These are phyloP conservation scores for Nesidiocoris tenuis DNA, from an alignment of 2,888 invertebrate species.

Conservation along the genomic window DNA sequence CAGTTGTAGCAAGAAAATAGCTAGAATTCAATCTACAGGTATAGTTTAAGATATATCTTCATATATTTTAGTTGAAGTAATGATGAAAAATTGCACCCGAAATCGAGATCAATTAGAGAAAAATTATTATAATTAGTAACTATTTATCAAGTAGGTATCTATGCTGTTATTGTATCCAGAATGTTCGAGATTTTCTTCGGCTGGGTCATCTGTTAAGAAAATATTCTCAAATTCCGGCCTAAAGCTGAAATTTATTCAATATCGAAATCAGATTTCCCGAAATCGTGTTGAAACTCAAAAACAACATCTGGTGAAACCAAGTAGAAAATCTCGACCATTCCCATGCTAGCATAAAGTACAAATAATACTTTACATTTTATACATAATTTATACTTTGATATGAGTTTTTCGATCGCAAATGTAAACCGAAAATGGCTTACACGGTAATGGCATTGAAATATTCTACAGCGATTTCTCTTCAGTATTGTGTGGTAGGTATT, in stretches of 20 bases:
- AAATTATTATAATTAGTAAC: neutral
- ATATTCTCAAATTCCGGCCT: no score
- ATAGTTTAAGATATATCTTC: no score
- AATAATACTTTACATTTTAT: conserved; percentile 8
- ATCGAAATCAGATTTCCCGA: no score
- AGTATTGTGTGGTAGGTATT: neutral
- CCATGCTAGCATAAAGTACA: neutral
- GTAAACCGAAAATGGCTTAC: conserved; percentile 8
- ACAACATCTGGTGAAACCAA: no score
- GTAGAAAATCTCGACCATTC: neutral
- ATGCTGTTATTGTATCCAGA: neutral
- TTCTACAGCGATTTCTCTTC: neutral
- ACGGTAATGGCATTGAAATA: conserved; percentile 22
- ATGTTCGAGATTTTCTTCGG: conserved; percentile 1
- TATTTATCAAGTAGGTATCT: neutral
- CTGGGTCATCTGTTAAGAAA: neutral
- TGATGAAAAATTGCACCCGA: conserved; percentile 20
- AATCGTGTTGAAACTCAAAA: no score
- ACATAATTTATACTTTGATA: conserved; percentile 31
- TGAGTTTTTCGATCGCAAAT: neutral
- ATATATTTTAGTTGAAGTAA: no score
- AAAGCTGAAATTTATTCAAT: no score
- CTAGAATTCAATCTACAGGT: no score
- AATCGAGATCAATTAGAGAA: conserved; percentile 33
- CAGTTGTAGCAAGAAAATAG: no score